Conservation (phyloP, 2,888 invertebrate genomes). For the Aplocera efformata region DNA sequence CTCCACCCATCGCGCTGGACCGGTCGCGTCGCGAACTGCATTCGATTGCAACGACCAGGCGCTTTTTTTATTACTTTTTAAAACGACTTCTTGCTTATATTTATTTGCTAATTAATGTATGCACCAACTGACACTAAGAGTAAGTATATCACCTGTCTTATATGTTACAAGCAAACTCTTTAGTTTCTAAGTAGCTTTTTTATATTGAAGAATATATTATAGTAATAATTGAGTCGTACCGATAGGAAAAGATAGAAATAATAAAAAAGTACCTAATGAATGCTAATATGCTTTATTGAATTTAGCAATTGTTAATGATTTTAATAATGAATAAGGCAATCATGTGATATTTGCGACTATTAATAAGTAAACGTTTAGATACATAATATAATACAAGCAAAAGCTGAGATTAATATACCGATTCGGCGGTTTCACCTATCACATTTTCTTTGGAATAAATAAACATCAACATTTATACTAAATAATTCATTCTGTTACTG, state of each 20-base stretch:
- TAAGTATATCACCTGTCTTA: background rate
- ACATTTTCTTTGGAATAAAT: conserved; percentile 74
- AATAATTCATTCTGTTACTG: conserved; percentile 41
- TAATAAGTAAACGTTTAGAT: conserved; percentile 58
- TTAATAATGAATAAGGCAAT: conserved; percentile 77
- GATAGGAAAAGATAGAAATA: conserved; percentile 20
- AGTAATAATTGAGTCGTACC: background rate
- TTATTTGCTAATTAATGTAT: too few relatives aligned
- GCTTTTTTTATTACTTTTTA: conserved; percentile 9
- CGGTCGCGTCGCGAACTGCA: conserved; percentile 42
- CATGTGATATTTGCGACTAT: conserved; percentile 73
- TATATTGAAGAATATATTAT: too few relatives aligned
- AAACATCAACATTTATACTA: conserved; percentile 29
- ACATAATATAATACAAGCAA: conserved; percentile 67
- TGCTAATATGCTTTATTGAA: conserved; percentile 77
- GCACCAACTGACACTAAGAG: too few relatives aligned
- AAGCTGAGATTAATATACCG: conserved; percentile 72
- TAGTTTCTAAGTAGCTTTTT: too few relatives aligned
- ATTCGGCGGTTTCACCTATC: conserved; percentile 65
- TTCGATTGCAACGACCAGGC: conserved; percentile 14
- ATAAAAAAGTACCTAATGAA: conserved; percentile 45
- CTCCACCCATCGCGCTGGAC: conserved; percentile 41
- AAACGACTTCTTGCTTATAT: too few relatives aligned
- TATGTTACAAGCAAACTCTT: too few relatives aligned
- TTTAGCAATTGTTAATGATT: conserved; percentile 71